Evolutionary conservation across 1,140 invertebrate species (phyloP), one percentile per base, ranked within the genome.

Genomic region (Camponotus floridanus): DNA sequence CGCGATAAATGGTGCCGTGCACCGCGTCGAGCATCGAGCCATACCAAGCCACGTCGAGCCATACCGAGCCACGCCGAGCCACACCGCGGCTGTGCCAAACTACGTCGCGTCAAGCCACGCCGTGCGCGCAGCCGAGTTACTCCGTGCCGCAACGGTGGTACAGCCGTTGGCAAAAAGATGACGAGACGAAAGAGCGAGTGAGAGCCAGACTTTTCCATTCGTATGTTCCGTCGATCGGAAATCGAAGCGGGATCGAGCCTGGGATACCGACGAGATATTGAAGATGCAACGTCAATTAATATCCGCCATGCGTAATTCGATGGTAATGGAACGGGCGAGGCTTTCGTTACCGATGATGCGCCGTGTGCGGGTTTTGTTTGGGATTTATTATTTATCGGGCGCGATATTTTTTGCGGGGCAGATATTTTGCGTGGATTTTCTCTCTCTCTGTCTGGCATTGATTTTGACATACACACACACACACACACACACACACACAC

Each of bases 1-100:
- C 89, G 91, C 93, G 93, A 94, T 94, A 94, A 95, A 94, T 93
- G 93, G 90, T 91, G 88, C 92, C 91, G 90, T 90, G 91, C 91
- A n/a, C 76, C 89, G 84, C 91, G 91, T 90, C 88, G 88, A 89
- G 88, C 76, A 85, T 65, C 70, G 57, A 57, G 81, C 39, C 76
- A 33, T 51, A 45, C 78, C 48, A 57, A n/a, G 68, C 59, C 76
- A 21, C 15, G 71, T 39, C 74, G 61, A 18, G 36, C 76, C 73
- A 33, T 39, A 68, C 9, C 31, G 31, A 8, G 36, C 55, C 59
- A n/a, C 76, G 78, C 18, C 51, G 48, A 68, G 85, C 76, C 33
- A 26, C 74, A 78, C 73, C 55, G 36, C 21, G 45, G n/a, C 36
- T 57, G 7, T 2, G 26, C 87, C 59, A 11, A 78, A 76, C 84